These are phyloP conservation scores for Autographa pulchrina DNA, from an alignment of 2,888 invertebrate species.

Conservation along the genomic window DNA sequence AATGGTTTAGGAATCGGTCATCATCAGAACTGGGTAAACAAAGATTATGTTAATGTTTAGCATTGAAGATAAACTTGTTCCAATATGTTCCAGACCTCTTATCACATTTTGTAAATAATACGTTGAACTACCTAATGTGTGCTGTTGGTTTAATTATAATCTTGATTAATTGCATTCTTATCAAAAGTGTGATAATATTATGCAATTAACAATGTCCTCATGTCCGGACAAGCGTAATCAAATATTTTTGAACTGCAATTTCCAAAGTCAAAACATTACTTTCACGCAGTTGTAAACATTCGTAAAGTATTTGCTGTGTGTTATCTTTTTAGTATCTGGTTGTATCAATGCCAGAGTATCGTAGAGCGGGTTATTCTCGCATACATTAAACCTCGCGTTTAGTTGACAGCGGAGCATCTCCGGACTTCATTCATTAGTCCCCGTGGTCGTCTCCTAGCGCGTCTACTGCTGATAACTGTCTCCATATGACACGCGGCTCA, in stretches of 20 bases:
- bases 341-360: constrained; percentile 15
- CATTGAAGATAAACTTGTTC: no score
- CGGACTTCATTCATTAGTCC: constrained; percentile 72
- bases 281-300: constrained; percentile 1
- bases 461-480: constrained; percentile 72
- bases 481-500: constrained; percentile 56
- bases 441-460: constrained; percentile 68
- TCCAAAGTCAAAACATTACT: not conserved
- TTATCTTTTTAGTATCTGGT: constrained; percentile 18
- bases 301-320: constrained; percentile 23
- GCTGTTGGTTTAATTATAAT: constrained; percentile 42
- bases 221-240: constrained; percentile 39
- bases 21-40: no score
- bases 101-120: constrained; percentile 7
- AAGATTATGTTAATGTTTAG: no score
- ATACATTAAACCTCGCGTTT: constrained; percentile 41
- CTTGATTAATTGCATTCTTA: constrained; percentile 43
- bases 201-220: constrained; percentile 41
- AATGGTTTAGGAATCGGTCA: no score
- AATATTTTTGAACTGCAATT: constrained; percentile 20
- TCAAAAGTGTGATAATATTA: constrained; percentile 44
- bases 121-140: constrained; percentile 27
- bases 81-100: constrained; percentile 1
- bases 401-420: constrained; percentile 47
- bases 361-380: constrained; percentile 22